These are phyloP conservation scores for Pycnonotus jocosus DNA, from an alignment of 2,113 vertebrate species.

Conservation along the genomic window DNA sequence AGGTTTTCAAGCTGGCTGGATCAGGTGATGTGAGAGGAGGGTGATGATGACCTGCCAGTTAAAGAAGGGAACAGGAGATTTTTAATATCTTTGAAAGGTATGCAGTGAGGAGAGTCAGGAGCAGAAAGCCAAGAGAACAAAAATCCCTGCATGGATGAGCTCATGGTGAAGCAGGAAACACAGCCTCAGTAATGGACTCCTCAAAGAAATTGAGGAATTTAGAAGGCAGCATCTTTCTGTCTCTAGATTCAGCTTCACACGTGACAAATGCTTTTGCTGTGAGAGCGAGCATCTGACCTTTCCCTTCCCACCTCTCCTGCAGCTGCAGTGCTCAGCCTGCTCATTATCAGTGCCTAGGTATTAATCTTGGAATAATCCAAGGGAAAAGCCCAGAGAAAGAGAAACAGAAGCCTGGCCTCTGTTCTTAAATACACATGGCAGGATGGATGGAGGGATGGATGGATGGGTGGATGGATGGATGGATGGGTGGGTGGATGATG, in stretches of 20 bases:
- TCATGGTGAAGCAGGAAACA: neutral
- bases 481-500: too few species aligned
- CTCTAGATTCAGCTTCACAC: neutral
- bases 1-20: neutral
- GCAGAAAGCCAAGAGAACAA: neutral
- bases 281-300: constrained; percentile 11
- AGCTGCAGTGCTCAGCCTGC: neutral
- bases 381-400: neutral
- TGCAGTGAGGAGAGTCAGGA: neutral
- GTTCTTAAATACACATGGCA: neutral
- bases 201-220: constrained; percentile 37
- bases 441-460: neutral
- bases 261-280: constrained; percentile 4
- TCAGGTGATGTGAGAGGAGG: neutral
- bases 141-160: neutral
- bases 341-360: constrained; percentile 18
- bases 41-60: neutral
- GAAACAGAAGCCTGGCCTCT: too few species aligned
- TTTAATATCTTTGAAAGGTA: neutral
- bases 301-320: neutral
- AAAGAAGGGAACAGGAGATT: neutral
- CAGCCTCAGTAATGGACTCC: neutral
- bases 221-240: neutral
- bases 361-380: constrained; percentile 19
- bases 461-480: too few species aligned